Base-by-base conservation (phyloP, 92 coral and sea anemone species). In the Epizoanthus ramosus region DNA sequence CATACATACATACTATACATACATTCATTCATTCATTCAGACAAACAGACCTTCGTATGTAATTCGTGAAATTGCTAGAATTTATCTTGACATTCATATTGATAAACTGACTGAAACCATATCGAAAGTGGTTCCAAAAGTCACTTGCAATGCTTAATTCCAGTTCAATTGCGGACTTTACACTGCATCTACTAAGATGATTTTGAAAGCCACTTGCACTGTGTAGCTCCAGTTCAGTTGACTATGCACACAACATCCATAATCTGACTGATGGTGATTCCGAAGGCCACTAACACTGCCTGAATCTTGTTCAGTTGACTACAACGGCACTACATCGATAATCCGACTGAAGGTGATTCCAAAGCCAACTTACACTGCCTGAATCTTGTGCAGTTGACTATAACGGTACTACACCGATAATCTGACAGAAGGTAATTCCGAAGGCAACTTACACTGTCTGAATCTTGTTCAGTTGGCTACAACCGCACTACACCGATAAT, bases 271-370 rank as follows among this genome's bases (percentile, higher is more conserved):
- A 75, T 57, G 19, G 80, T 75, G 31, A 75, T 75, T 37, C 80
- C 67, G 39, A 75, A 57, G 17, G 28, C 25, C 5, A 75, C 80
- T 19, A 57, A 50, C 12, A 75, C 80, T 3, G 80, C 80, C 61
- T 75, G 67, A 24, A 67, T 75, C 67, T 25, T 74, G 50, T 74
- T 74, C 6, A 74, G 25, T 0, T 64, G 80, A 14, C 80, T n/a
- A n/a, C n/a, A n/a, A n/a, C n/a, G n/a, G n/a, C n/a, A 35, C 39
- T 35, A 4, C 39, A 35, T 35, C 39, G 39, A 35, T 35, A 35
- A 35, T 75, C 59, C 57, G 80, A 18, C 80, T 75, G 47, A 75
- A 75, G 19, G 80, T 75, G 31, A 75, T 75, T 37, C 80, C 67
- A 19, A 75, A 57, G 17, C 17, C 25, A 6, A 75, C 80, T 19